Percentiles rank a stretch among this genome's conserved stretches.
Conservation (phyloP, 2,113 vertebrate species). For the Argyrosomus japonicus region DNA sequence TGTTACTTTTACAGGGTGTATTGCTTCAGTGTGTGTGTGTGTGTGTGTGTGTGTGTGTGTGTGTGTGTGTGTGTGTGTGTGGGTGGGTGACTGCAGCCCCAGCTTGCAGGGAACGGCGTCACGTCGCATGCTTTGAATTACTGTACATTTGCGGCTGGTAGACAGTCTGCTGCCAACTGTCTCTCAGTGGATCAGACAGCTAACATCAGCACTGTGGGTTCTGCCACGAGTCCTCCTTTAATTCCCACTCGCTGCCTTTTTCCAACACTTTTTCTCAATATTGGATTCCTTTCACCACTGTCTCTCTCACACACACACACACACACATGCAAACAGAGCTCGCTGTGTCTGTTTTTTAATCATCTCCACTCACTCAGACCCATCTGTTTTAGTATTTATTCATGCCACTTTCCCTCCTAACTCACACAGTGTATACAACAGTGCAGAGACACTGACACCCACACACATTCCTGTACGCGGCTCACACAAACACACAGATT, state of each 20-base stretch:
- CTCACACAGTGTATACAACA: constrained; percentile 40
- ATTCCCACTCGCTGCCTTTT: constrained; percentile 58
- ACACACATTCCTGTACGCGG: constrained; percentile 61
- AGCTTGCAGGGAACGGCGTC: constrained; percentile 67
- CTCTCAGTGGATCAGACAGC: constrained; percentile 79
- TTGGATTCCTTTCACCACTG: not conserved
- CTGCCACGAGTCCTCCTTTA: constrained; percentile 66
- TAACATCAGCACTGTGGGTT: constrained; percentile 75
- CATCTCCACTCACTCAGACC: constrained; percentile 27
- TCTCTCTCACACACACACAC: constrained; percentile 23
- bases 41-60: constrained; percentile 32
- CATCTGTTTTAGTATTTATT: constrained; percentile 56
- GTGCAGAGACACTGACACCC: constrained; percentile 55
- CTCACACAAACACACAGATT: constrained; percentile 53
- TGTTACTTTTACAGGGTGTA: constrained; percentile 60
- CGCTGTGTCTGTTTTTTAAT: constrained; percentile 48
- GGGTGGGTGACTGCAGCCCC: constrained; percentile 66
- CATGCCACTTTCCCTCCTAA: constrained; percentile 15
- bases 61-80: constrained; percentile 29
- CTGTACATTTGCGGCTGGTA: constrained; percentile 80
- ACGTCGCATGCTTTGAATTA: constrained; percentile 85
- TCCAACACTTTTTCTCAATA: constrained; percentile 36
- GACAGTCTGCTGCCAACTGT: constrained; percentile 80
- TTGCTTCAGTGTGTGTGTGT: constrained; percentile 33
- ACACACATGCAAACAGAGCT: constrained; percentile 18